Percentiles rank a stretch among this genome's conserved stretches.
Evolutionary conservation across 2,888 invertebrate genomes (phyloP).

Genomic region (Pseudococcus longispinus): DNA sequence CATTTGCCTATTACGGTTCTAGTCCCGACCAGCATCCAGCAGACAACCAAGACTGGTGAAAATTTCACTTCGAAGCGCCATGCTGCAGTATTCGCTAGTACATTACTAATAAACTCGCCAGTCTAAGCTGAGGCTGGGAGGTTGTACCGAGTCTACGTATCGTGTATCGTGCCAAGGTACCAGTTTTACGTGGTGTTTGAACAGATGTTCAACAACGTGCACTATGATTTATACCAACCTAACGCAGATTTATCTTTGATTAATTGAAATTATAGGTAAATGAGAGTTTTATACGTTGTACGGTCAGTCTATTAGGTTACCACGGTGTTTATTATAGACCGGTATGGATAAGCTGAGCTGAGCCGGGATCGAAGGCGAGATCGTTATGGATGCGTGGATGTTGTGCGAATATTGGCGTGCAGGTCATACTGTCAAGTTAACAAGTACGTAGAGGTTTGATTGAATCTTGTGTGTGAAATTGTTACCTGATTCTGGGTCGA

Average conservation of each 20-base stretch:
- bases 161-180: slow-evolving; percentile 9
- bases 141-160: neutral
- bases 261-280: slow-evolving; percentile 45
- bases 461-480: neutral
- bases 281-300: neutral
- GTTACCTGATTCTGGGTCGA: neutral
- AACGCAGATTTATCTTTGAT: slow-evolving; percentile 12
- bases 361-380: neutral
- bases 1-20: neutral
- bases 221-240: slow-evolving; percentile 16
- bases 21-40: neutral
- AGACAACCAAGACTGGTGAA: neutral
- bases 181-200: slow-evolving; percentile 11
- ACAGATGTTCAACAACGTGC: slow-evolving; percentile 19
- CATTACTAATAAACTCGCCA: neutral
- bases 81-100: neutral
- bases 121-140: neutral
- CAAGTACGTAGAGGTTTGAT: neutral
- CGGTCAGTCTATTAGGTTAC: neutral
- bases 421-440: neutral
- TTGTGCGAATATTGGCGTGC: neutral
- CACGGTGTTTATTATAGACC: neutral
- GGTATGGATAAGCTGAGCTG: neutral
- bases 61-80: neutral
- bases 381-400: neutral